These are phyloP conservation scores for Gyrodactylus salaris DNA, from an alignment of 1,140 invertebrate species.

Conservation along the genomic window DNA sequence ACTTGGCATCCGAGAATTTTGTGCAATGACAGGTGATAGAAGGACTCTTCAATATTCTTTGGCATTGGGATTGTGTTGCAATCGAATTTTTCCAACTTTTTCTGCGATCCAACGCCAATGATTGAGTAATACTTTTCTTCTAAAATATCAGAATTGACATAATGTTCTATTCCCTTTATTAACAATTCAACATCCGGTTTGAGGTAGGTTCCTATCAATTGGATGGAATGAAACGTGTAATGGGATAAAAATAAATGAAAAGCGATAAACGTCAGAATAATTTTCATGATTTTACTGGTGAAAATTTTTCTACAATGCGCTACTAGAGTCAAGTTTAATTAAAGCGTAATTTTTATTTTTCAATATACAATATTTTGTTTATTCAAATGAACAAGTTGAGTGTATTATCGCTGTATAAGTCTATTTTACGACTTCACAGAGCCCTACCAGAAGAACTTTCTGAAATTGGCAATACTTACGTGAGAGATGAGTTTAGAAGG, in stretches of 20 bases:
- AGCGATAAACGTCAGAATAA: neutral
- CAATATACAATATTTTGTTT: too few relatives aligned
- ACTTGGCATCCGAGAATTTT: neutral
- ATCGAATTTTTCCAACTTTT: neutral
- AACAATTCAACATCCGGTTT: neutral
- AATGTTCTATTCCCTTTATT: neutral
- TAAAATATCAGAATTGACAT: neutral
- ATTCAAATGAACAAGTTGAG: conserved; percentile 18
- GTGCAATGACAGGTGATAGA: neutral
- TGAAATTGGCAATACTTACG: conserved; percentile 34
- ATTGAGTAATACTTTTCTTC: neutral
- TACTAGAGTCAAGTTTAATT: neutral
- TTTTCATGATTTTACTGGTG: neutral
- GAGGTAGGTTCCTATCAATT: neutral
- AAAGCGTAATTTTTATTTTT: neutral
- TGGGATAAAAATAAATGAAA: neutral
- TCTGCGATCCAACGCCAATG: neutral
- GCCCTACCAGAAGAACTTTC: conserved; percentile 39
- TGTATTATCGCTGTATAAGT: conserved; percentile 46
- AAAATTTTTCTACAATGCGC: neutral
- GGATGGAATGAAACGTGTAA: neutral
- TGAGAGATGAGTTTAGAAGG: conserved; percentile 46
- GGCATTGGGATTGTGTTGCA: neutral
- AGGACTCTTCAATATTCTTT: neutral
- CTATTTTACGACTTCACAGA: conserved; percentile 44